Base-by-base conservation (phyloP, 2,888 invertebrate genomes). In the Ptilodon capucinus region DNA sequence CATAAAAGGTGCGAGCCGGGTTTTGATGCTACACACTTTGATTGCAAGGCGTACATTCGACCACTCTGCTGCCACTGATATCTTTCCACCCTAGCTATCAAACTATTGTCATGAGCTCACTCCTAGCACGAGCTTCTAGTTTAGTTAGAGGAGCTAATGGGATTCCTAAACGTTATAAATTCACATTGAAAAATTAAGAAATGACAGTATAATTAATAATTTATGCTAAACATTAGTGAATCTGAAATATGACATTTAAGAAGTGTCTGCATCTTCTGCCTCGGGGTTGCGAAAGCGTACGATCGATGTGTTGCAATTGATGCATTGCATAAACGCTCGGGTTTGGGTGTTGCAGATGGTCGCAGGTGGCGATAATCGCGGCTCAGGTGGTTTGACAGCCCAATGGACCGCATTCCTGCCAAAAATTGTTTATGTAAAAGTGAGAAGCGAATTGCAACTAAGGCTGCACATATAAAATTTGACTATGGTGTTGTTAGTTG, bases 261-360 rank as follows among this genome's bases (percentile, higher is more conserved):
- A 43, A 17, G 14, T n/a, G 7, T 2, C 9, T 5, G 4, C 35
- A 35, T 18, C 35, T 17, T 3, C 7, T 5, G 6, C 8, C 30
- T 17, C 1, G 35, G 35, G 16, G 1, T 35, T 35, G 35, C 35
- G 35, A 35, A 17, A 35, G 35, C 8, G 34, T n/a, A 16, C 16
- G 9, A 17, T 35, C 35, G 3, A 14, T 41, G 42, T 64, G 44
- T 59, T 45, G 64, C 44, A 64, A 64, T 32, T 42, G 42, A 46
- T 51, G 38, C 25, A 35, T 64, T 64, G 57, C 59, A 57, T 49
- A 59, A 61, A 64, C 46, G 32, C 14, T 16, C 32, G 46, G 52
- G 54, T 47, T 51, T 54, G 46, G 40, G 40, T 32, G 28, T 53
- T 60, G 55, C 54, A 55, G 47, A 52, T 54, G 50, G 47, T 41